Base-by-base conservation (phyloP, 2,888 invertebrate genomes). In the Eristalis pertinax region DNA sequence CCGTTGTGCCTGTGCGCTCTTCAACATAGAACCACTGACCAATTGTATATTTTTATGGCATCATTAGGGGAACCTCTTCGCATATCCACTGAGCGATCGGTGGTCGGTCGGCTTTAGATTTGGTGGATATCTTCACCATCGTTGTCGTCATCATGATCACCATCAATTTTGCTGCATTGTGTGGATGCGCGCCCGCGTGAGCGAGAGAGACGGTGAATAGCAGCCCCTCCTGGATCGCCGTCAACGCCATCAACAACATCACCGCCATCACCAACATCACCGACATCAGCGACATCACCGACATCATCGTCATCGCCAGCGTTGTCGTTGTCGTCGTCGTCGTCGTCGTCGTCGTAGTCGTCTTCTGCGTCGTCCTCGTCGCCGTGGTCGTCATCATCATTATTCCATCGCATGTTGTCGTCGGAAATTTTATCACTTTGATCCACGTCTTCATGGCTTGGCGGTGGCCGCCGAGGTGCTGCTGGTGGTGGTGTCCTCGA, bases 391-490 rank as follows among this genome's bases (percentile, higher is more conserved):
- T 75, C 86, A 72, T 83, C 86, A 86, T 86, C 86, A 79, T 86
- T 86, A 83, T 86, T 83, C 83, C 83, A 82, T 83, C 72, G 86
- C 83, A 82, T 82, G 83, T 83, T 86, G 86, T 86, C 86, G 83
- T 86, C 83, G 86, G 82, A 83, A 86, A 83, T 86, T 86, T 86
- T 86, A 86, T 86, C 86, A 86, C 83, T 86, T 86, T 86, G 83
- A 86, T 86, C 86, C 85, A 82, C 82, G 82, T 78, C 74, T 77
- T 58, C 72, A 68, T 68, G 50, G 43, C 58, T 58, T 15, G 64
- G 69, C 80, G 72, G 58, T 73, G 78, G 69, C n/a, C 8, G 4
- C 11, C 1, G 29, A 50, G 41, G 19, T 79, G 50, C 43, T 73
- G 84, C 58, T 69, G 56, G 75, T 70, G 26, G 26, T 26, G 26